Evolutionary conservation across 2,888 invertebrate species (phyloP), one percentile per base, ranked within the genome.

Genomic region (Belgica antarctica): DNA sequence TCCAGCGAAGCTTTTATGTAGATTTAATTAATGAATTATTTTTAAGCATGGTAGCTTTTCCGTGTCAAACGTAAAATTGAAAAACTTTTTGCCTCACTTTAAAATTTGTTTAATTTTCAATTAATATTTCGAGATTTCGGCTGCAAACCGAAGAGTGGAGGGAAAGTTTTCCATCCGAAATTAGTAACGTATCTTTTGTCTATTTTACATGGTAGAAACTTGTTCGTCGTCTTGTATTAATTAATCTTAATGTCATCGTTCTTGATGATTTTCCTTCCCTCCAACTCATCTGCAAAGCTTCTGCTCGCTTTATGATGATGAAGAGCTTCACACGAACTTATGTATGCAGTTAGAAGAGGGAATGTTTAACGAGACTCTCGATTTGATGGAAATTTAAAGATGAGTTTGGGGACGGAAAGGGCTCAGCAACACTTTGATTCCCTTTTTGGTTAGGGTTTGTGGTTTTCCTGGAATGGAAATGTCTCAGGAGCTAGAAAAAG

Each of bases 221-320:
- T 12, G 25, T n/a, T 24, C 7, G n/a, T 24, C 19, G 31, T 34
- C 34, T 34, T 31, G 62, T 34, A 5, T 15, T 62, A 62, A 62
- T 62, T 62, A 62, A 62, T 62, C 36, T 34, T 62, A 34, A 62
- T 31, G 62, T 62, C 62, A 34, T 62, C 62, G 31, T 62, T 62
- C 17, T 52, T 7, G 17, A 52, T 17, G n/a, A 10, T 15, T 7
- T 46, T 17, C 17, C 4, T n/a, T n/a, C n/a, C n/a, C n/a, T n/a
- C n/a, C 10, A 34, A 10, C 34, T 12, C 34, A 34, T 7, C 34
- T 15, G 46, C 4, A 17, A 46, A 4, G 46, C 7, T 46, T 24
- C 52, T 19, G 22, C 7, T 8, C 47, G 47, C 5, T n/a, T 47
- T 47, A 15, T 15, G 17, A 47, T n/a, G 24, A 52, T 41, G n/a